phyloP scores from a whole-genome alignment of 1,140 invertebrate genomes.

The Brachionus plicatilis region DNA sequence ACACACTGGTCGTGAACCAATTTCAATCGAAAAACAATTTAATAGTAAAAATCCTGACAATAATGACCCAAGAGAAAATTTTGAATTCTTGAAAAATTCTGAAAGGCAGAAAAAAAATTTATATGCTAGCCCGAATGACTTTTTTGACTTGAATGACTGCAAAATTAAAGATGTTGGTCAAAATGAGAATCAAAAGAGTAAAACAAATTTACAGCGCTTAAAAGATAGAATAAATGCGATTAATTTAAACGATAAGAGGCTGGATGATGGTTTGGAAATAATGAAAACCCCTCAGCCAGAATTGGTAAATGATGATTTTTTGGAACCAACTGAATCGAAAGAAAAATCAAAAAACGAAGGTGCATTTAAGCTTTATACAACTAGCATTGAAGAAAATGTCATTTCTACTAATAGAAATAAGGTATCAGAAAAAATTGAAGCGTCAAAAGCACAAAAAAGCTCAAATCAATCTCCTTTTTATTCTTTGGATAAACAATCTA shows the following conservation, averaged over 20 bases:
- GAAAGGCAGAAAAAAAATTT: background rate
- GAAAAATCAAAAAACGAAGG: constrained; percentile 1
- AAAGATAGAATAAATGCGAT: constrained; percentile 11
- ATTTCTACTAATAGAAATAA: background rate
- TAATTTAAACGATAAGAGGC: background rate
- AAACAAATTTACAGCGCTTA: background rate
- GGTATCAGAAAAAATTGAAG: background rate
- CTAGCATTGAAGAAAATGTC: background rate
- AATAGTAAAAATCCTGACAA: background rate
- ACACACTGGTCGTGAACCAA: background rate
- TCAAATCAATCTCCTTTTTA: background rate
- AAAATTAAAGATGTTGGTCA: background rate
- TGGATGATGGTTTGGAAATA: constrained; percentile 16
- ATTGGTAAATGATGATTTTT: background rate
- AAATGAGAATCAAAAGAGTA: background rate
- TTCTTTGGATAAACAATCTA: background rate
- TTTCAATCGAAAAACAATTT: background rate
- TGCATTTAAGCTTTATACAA: constrained; percentile 35
- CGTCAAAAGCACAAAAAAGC: background rate
- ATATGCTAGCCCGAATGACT: background rate
- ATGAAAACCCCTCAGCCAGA: constrained; percentile 16
- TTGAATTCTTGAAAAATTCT: background rate
- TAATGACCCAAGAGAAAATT: background rate
- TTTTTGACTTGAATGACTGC: background rate
- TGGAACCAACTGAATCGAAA: background rate